phyloP scores from a whole-genome alignment of 2,113 vertebrate genomes.

The Lagopus leucura region DNA sequence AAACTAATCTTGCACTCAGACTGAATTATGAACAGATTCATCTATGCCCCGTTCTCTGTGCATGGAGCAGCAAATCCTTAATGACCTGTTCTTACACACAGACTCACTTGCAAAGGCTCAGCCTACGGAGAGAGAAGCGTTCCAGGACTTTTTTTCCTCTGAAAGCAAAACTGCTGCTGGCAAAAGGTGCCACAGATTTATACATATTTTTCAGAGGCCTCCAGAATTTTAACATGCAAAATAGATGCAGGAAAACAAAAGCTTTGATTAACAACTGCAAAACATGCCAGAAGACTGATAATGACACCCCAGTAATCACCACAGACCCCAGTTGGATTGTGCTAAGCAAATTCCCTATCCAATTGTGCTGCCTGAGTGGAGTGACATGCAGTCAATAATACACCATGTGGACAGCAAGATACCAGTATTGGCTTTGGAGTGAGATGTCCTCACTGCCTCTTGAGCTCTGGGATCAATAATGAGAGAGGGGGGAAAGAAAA shows the following conservation, averaged over 20 bases:
- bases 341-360: slow-evolving; percentile 5
- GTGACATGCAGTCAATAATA: not conserved
- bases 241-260: not conserved
- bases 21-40: not conserved
- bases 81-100: not conserved
- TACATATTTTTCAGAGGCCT: not conserved
- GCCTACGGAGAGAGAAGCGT: not conserved
- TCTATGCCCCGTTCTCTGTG: slow-evolving; percentile 15
- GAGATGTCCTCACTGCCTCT: not conserved
- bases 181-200: not conserved
- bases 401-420: not conserved
- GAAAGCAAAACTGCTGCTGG: slow-evolving; percentile 10
- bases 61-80: not conserved
- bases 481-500: not conserved
- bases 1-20: slow-evolving; percentile 28
- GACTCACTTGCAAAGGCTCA: not conserved
- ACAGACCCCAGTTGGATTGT: not conserved
- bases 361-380: not conserved
- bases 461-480: slow-evolving; percentile 30
- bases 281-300: not conserved
- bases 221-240: not conserved
- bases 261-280: not conserved
- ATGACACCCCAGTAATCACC: not conserved
- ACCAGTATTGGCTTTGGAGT: not conserved
- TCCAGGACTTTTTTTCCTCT: not conserved